Evolutionary conservation across 2,113 vertebrate genomes (phyloP), one percentile per base, ranked within the genome.

Genomic region (Forbesichthys papilliferus): DNA sequence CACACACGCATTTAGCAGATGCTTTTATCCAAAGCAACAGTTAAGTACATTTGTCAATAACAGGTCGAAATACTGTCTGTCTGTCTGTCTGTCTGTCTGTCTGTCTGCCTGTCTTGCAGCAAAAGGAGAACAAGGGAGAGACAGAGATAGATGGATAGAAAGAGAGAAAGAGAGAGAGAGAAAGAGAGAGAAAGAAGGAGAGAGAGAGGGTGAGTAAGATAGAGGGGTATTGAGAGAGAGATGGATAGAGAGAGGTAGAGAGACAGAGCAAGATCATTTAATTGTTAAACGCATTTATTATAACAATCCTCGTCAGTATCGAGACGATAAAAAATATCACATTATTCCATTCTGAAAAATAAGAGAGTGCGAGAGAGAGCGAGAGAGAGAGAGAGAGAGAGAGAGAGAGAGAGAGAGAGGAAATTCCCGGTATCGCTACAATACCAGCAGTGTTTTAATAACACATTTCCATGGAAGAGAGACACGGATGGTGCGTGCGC

Each of bases 301-400:
- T 27, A 27, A 27, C 27, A 27, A 27, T 27, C 27, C 2, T 27
- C 27, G 27, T 2, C 27, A 27, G 3, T 27, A 27, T 27, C 27
- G 27, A 27, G 27, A 27, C 27, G 27, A 27, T 27, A 27, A 27
- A 27, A 27, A 27, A 27, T 2, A 27, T 27, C 53, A 42, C 51
- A 47, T 14, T 12, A 12, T 9, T 49, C 1, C 48, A 49, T 49
- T 12, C 8, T 9, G 48, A 49, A 49, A 49, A 10, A 49, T 49
- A 27, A 27, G 27, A 27, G 20, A 27, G 84, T 48, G 71, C 85
- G 81, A 18, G 48, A 60, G 12, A 14, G 58, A 62, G 42, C 68
- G 5, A 65, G 1, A 56, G 57, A 5, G 1, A 64, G 51, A 72
- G 18, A 12, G 2, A 59, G n/a, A 49, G 5, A 8, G 13, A 53